phyloP scores from a whole-genome alignment of 2,113 vertebrate genomes.

The Eira barbara region DNA sequence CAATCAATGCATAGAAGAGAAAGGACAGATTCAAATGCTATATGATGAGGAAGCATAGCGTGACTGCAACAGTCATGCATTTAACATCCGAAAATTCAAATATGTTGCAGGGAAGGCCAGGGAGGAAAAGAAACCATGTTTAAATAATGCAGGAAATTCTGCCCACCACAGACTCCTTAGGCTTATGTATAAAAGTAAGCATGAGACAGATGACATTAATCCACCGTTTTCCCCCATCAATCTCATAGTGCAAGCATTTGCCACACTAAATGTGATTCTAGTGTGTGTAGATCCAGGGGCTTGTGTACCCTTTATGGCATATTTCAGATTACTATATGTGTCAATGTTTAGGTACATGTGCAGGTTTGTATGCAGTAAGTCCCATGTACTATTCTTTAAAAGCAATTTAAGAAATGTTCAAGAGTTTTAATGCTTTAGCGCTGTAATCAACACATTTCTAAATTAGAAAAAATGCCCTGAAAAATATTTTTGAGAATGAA shows the following conservation, averaged over 20 bases:
- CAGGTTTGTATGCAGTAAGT: neutral
- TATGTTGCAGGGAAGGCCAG: neutral
- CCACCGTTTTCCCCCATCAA: neutral
- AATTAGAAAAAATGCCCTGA: neutral
- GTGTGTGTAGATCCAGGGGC: neutral
- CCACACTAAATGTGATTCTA: neutral
- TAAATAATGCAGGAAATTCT: neutral
- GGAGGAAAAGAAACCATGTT: neutral
- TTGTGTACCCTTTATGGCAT: neutral
- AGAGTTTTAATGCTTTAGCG: neutral
- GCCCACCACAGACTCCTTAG: accelerated
- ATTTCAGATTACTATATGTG: neutral
- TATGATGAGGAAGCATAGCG: neutral
- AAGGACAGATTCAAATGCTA: neutral
- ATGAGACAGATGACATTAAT: neutral
- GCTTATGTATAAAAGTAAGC: neutral
- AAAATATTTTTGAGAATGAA: neutral
- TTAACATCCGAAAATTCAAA: neutral
- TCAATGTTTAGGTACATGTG: neutral
- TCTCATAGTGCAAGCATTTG: neutral
- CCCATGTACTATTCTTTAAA: neutral
- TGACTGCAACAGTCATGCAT: neutral
- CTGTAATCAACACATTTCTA: neutral
- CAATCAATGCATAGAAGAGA: neutral
- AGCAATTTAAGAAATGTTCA: neutral